Percentiles rank a stretch among this genome's conserved stretches.
Evolutionary conservation across 2,888 invertebrate species (phyloP).

Genomic region (Ametastegia equiseti): DNA sequence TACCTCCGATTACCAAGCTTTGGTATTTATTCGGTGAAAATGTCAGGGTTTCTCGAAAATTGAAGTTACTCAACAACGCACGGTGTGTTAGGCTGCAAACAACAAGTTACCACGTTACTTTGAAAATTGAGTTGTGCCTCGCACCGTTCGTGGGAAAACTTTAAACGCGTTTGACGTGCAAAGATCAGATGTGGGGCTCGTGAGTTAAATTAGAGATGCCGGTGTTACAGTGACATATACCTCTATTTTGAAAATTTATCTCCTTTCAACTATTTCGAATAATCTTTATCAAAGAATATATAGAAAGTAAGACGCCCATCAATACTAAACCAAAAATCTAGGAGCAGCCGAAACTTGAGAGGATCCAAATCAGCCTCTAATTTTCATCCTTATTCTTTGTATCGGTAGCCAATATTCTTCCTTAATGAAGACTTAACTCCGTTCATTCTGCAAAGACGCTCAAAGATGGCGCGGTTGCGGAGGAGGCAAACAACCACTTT

Average conservation of each 20-base stretch:
- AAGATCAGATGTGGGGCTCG: not conserved
- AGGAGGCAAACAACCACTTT: slow-evolving; percentile 17
- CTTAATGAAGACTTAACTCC: not conserved
- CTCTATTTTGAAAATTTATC: not conserved
- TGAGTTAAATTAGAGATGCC: not conserved
- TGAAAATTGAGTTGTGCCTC: slow-evolving; percentile 10
- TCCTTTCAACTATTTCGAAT: too few relatives aligned
- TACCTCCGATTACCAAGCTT: slow-evolving; percentile 3
- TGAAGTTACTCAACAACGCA: not conserved
- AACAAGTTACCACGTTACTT: not conserved
- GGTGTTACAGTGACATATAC: too few relatives aligned
- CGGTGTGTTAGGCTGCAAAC: not conserved
- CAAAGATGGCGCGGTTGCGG: not conserved
- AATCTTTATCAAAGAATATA: too few relatives aligned
- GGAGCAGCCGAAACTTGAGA: not conserved
- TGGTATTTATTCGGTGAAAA: slow-evolving; percentile 11
- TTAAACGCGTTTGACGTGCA: not conserved
- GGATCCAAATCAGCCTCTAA: not conserved
- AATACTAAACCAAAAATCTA: too few relatives aligned
- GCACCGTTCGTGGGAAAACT: not conserved
- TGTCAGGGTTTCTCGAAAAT: not conserved
- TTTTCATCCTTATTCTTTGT: not conserved
- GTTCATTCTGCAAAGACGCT: not conserved
- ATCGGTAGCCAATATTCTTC: not conserved
- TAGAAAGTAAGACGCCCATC: too few relatives aligned